A percentile compares a stretch with the other conserved stretches of the same genome.
phyloP scores from a whole-genome alignment of 2,888 invertebrate species.

The Epinotia ramella region DNA sequence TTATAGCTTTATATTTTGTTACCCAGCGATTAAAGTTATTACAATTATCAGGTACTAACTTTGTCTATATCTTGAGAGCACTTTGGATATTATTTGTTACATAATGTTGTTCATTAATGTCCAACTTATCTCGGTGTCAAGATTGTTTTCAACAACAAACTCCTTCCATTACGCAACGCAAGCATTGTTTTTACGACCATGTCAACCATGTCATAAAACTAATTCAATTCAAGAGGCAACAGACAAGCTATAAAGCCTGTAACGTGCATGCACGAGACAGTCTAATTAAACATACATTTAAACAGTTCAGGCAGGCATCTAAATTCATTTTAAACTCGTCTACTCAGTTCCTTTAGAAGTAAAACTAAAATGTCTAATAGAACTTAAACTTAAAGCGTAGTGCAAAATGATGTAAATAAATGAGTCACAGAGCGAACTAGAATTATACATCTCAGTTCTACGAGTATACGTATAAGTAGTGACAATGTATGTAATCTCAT shows the following conservation, averaged over 20 bases:
- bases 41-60: background rate
- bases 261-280: constrained; percentile 34
- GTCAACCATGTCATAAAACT: constrained; percentile 21
- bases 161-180: constrained; percentile 5
- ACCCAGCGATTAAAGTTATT: background rate
- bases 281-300: constrained; percentile 34
- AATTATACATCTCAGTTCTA: constrained; percentile 5
- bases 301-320: constrained; percentile 18
- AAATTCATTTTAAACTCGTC: constrained; percentile 25
- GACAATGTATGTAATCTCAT: background rate
- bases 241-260: constrained; percentile 34
- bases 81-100: background rate
- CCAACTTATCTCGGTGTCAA: constrained; percentile 4
- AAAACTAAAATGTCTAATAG: constrained; percentile 6
- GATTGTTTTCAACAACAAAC: constrained; percentile 16
- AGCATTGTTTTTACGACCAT: constrained; percentile 22
- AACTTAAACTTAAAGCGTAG: background rate
- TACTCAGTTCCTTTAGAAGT: constrained; percentile 24
- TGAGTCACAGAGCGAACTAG: constrained; percentile 3
- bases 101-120: constrained; percentile 2
- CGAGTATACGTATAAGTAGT: background rate
- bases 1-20: background rate
- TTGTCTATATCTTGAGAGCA: background rate
- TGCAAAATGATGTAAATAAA: constrained; percentile 13
- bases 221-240: constrained; percentile 43